phyloP scores from a whole-genome alignment of 2,888 invertebrate species.

The Candidula unifasciata region DNA sequence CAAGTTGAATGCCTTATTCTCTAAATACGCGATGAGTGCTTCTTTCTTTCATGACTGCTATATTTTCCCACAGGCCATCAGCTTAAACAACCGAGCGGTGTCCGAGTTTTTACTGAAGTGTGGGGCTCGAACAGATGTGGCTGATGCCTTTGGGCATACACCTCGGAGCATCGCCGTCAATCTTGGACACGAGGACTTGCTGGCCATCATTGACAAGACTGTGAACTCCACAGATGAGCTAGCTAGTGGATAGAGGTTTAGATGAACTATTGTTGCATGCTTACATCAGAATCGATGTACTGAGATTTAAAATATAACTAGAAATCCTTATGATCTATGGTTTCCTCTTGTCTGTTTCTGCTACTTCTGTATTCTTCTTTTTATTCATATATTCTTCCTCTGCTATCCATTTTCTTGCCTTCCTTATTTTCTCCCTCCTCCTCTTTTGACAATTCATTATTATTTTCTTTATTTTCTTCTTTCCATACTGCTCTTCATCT shows the following conservation, averaged over 20 bases:
- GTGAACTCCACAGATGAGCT: slow-evolving; percentile 5
- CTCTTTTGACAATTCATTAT: too few species aligned
- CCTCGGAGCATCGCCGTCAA: slow-evolving; percentile 44
- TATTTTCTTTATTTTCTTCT: too few species aligned
- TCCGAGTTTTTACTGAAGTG: slow-evolving; percentile 39
- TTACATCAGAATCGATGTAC: too few species aligned
- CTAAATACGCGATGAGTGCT: background rate
- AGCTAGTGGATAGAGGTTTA: background rate
- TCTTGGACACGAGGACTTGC: background rate
- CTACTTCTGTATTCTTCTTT: too few species aligned
- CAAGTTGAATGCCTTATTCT: background rate
- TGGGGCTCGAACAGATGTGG: slow-evolving; percentile 47
- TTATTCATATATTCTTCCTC: too few species aligned
- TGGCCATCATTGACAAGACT: slow-evolving; percentile 31
- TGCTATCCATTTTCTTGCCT: too few species aligned
- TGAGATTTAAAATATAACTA: too few species aligned
- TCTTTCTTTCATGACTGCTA: background rate
- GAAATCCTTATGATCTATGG: too few species aligned
- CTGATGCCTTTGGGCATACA: slow-evolving; percentile 53
- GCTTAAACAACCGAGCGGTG: slow-evolving; percentile 40
- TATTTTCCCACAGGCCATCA: slow-evolving; percentile 48
- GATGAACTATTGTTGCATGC: too few species aligned
- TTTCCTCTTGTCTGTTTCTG: too few species aligned
- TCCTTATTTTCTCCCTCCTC: too few species aligned
- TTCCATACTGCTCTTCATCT: too few species aligned